Percentiles rank a stretch among this genome's conserved stretches.
These are phyloP conservation scores for Peucedramus taeniatus DNA, from an alignment of 2,113 vertebrate species.

Conservation along the genomic window DNA sequence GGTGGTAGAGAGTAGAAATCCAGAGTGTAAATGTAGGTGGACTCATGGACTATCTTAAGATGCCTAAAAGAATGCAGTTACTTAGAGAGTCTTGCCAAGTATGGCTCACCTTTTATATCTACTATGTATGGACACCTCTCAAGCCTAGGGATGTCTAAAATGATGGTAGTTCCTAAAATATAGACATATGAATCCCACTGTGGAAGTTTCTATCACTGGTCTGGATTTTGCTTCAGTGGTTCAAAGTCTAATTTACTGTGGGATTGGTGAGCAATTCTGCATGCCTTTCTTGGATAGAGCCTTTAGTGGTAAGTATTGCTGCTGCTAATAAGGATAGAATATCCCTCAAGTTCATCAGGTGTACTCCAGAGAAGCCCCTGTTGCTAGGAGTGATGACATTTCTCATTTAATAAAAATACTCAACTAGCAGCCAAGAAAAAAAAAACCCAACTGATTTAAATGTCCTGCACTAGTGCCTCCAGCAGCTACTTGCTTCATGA, in stretches of 20 bases:
- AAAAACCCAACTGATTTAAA: neutral
- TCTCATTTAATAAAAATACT: neutral
- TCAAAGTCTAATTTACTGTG: neutral
- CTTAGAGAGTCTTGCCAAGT: neutral
- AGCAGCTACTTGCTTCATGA: neutral
- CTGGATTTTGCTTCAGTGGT: neutral
- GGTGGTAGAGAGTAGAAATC: neutral
- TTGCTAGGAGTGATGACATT: neutral
- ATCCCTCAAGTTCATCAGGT: neutral
- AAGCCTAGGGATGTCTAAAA: neutral
- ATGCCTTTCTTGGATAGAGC: neutral
- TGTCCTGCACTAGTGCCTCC: neutral
- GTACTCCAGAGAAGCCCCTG: neutral
- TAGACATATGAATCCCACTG: rapidly evolving
- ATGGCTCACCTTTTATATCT: neutral
- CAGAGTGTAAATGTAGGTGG: neutral
- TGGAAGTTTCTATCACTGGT: neutral
- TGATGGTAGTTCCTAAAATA: neutral
- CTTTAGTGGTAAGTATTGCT: neutral
- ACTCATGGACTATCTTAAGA: neutral
- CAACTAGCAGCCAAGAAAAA: neutral
- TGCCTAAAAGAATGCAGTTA: neutral
- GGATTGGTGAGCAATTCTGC: neutral
- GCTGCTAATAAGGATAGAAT: neutral
- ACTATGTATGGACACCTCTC: too few species aligned